Base-by-base conservation (phyloP, 2,797 vertebrate species). In the Chelmon rostratus region DNA sequence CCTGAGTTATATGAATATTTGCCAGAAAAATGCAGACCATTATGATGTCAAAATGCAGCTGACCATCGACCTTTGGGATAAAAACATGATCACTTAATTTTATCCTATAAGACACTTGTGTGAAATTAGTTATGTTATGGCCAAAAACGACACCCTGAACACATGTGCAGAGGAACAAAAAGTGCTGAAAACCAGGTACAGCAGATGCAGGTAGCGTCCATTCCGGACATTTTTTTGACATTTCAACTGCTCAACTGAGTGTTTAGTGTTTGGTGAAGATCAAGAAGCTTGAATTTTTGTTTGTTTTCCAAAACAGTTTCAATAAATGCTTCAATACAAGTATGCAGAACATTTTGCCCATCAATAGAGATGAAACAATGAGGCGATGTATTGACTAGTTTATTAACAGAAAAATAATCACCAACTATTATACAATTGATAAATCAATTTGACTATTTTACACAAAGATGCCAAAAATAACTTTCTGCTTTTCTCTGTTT, bases 131-230 rank as follows among this genome's bases (percentile, higher is more conserved):
- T 28, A 31, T 31, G 28, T 31, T 31, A 31, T 28, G 28, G 28
- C 28, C 28, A 28, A 28, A 31, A 31, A 31, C 31, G 28, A 28
- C 28, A 3, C 28, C 28, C 28, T 28, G 28, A 28, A 28, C 28
- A 28, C 28, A 28, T 28, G 28, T 28, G 28, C 28, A 2, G 28
- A 28, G 28, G 28, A 28, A 28, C 28, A 28, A 28, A 28, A 28
- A 28, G 28, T 28, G 28, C 28, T 65, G 70, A 61, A 57, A 68
- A 53, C 12, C 44, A 61, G 53, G 38, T 37, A 25, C 5, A 74
- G 28, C 23, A 21, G 28, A 31, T 6, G 3, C 13, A 47, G 13
- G 23, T 5, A 38, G 33, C 2, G 3, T 10, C 16, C 0, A 28
- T 73, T 54, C 16, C 31, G 52, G 10, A 54, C 47, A 21, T 9